Evolutionary conservation across 1,140 invertebrate species (phyloP), one percentile per base, ranked within the genome.

Genomic region (Daktulosphaira vitifoliae): DNA sequence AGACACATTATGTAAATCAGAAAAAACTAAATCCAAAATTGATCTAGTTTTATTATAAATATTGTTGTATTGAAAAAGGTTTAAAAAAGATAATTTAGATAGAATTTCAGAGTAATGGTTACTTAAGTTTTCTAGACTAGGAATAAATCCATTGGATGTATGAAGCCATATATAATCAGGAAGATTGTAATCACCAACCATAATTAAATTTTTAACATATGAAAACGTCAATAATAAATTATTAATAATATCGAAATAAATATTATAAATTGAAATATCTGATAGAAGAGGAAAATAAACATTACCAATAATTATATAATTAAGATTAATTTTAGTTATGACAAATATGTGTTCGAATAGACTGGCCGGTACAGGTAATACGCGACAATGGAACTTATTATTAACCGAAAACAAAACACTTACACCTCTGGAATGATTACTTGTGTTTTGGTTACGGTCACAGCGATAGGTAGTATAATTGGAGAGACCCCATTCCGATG

Each of bases 111-210:
- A n/a, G n/a, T n/a, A n/a, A n/a, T n/a, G n/a, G n/a, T n/a, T n/a
- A n/a, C n/a, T n/a, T n/a, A n/a, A n/a, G n/a, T n/a, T n/a, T n/a
- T n/a, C n/a, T n/a, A n/a, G n/a, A n/a, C n/a, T n/a, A n/a, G n/a
- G n/a, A n/a, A n/a, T n/a, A n/a, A n/a, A n/a, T n/a, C n/a, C n/a
- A n/a, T n/a, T n/a, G n/a, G n/a, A n/a, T n/a, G n/a, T n/a, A n/a
- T n/a, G n/a, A n/a, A n/a, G n/a, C n/a, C n/a, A n/a, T n/a, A n/a
- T n/a, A n/a, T n/a, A n/a, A n/a, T 44, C 15, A n/a, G 39, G 39
- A 16, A 44, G n/a, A n/a, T 44, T 44, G n/a, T 44, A 44, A 44
- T 44, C 39, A 44, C 39, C 39, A 20, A 54, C 48, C 22, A 50
- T 3, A 13, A 50, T 15, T 23, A 50, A 1, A 15, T 50, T 50